Percentiles rank a stretch among this genome's conserved stretches.
These are phyloP conservation scores for Probaryconus sp. DNA, from an alignment of 1,140 invertebrate species.

Conservation along the genomic window DNA sequence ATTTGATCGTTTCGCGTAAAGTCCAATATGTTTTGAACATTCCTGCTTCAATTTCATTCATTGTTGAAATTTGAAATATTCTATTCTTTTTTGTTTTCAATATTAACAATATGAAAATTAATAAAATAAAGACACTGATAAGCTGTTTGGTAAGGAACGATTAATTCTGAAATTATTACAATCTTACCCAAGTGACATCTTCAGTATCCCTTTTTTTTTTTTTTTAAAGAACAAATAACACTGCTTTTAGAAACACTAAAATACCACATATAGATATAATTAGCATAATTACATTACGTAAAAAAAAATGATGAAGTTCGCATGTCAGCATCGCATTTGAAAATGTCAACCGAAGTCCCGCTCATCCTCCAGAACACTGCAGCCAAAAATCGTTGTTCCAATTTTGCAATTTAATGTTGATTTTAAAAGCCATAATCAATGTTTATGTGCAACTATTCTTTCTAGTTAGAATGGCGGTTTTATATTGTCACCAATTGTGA, in stretches of 20 bases:
- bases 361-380: constrained; percentile 1
- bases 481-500: no score
- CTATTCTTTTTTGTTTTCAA: background rate
- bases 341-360: background rate
- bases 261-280: no score
- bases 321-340: constrained; percentile 1
- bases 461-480: no score
- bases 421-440: background rate
- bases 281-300: background rate
- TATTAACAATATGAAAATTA: constrained; percentile 14
- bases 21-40: constrained; percentile 65
- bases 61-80: constrained; percentile 2
- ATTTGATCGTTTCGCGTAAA: constrained; percentile 63
- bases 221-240: background rate
- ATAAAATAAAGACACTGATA: background rate
- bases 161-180: no score
- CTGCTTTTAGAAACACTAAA: background rate
- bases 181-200: constrained; percentile 8
- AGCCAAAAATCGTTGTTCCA: background rate
- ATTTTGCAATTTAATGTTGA: background rate
- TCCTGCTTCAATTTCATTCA: constrained; percentile 26
- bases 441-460: background rate
- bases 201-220: background rate
- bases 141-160: background rate
- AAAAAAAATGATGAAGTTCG: constrained; percentile 3